Evolutionary conservation across 2,797 vertebrate genomes (phyloP), one percentile per base, ranked within the genome.

Genomic region (Falco naumanni): DNA sequence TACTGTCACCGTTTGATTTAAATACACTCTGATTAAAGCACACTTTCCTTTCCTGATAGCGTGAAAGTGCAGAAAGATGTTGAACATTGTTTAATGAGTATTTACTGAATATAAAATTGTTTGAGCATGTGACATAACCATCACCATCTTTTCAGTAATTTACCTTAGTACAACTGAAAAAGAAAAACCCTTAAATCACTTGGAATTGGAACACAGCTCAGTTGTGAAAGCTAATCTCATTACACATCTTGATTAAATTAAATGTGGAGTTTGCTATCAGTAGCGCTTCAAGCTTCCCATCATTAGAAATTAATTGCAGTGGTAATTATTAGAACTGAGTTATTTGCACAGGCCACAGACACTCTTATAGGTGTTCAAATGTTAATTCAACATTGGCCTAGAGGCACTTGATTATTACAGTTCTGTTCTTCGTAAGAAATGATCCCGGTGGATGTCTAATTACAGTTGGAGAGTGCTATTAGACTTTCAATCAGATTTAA

Each of bases 161-260:
- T 93, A 96, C 86, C 90, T 93, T 70, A 33, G 76, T 66, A 54
- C 70, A 63, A 64, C 28, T 78, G 68, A 72, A 89, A 92, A 95
- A 81, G 94, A 65, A 88, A 87, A 97, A 91, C 84, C 84, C 63
- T 95, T 96, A 88, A 93, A 96, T 97, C 84, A 95, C 75, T 64
- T 94, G 92, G 93, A 96, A 92, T 33, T 82, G 93, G 90, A 93
- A 93, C 84, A 76, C 61, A 90, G 88, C 94, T 93, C 80, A 87
- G 85, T 84, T 91, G 94, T 90, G 94, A 87, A 97, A 92, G 79
- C 78, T 95, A 92, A 97, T 96, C 85, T 96, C 97, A 84, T 97
- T 96, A 97, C 92, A 87, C 83, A 96, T 94, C 96, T 91, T 92
- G 97, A 97, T 97, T 98, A 95, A 97, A 97, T 97, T 97, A 97